Base-by-base conservation (phyloP, 2,797 vertebrate species). In the Oceanodroma leucorhoa region DNA sequence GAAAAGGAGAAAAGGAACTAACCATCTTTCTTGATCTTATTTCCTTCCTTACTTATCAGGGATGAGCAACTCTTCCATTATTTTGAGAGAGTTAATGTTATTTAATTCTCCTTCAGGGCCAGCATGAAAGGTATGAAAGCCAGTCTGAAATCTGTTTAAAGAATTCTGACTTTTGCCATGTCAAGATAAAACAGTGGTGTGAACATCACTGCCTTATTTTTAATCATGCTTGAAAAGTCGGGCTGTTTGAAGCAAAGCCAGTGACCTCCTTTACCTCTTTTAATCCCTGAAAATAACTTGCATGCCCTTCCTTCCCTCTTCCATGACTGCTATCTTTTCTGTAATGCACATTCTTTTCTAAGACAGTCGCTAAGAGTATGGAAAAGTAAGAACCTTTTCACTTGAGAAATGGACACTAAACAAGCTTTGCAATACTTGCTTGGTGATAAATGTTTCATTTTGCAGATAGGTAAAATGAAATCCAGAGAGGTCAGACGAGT, bases 181-280 rank as follows among this genome's bases (percentile, higher is more conserved):
- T 87, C 38, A 78, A 92, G 46, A 36, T 83, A 84, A 78, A 73
- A 93, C 1, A 18, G 41, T 36, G 17, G n/a, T 83, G 73, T 93
- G 91, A 94, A 84, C 76, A 57, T 86, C 72, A 78, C 50, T 87
- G 87, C 40, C 75, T 94, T 86, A 50, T 65, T 95, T 96, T 90
- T 40, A 88, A 84, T 89, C 36, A 69, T 66, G 77, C 77, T 90
- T 97, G 83, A 92, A 79, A 93, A 91, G 89, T 94, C 77, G 87
- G 53, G 10, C 67, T 81, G 32, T 91, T 90, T 83, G 36, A 85
- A 89, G 77, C 40, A 91, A 95, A 95, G 34, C 65, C 43, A 67
- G 32, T 94, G 93, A 96, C 77, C 61, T 93, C 76, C 76, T 91
- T 84, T 95, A 48, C 81, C 26, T 90, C 54, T 84, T 89, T 75